Conservation (phyloP, 2,113 vertebrate genomes). For the Aegotheles bennettii region DNA sequence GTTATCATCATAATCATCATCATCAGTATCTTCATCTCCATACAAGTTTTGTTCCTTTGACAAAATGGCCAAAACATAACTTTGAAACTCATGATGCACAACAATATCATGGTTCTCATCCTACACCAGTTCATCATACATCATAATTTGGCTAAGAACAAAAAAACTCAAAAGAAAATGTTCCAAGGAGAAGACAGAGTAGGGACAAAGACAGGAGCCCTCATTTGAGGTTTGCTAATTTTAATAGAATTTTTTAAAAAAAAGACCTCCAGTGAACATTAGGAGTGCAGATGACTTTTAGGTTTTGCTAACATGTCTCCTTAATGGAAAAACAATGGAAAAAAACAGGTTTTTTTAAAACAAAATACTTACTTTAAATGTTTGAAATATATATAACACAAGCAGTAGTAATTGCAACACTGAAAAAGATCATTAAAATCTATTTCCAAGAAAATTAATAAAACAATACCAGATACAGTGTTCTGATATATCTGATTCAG, state of each 20-base stretch:
- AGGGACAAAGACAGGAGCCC: not conserved
- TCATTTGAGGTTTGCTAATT: not conserved
- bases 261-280: not conserved
- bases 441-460: not conserved
- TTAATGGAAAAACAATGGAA: not conserved
- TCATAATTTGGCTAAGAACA: not conserved
- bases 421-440: not conserved
- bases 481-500: not conserved
- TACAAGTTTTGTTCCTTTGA: constrained; percentile 46
- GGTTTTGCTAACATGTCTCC: not conserved
- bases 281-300: not conserved
- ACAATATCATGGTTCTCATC: not conserved
- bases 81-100: not conserved
- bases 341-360: not conserved
- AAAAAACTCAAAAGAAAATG: not conserved
- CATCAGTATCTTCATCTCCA: constrained; percentile 33
- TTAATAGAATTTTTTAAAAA: not conserved
- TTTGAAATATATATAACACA: not conserved
- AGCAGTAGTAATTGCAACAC: not conserved
- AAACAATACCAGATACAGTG: not conserved
- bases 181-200: not conserved
- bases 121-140: not conserved
- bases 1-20: not conserved
- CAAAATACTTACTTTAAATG: not conserved
- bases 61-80: constrained; percentile 38